A percentile compares a stretch with the other conserved stretches of the same genome.
These are phyloP conservation scores for Chaenocephalus aceratus DNA, from an alignment of 2,113 vertebrate genomes.

Conservation along the genomic window DNA sequence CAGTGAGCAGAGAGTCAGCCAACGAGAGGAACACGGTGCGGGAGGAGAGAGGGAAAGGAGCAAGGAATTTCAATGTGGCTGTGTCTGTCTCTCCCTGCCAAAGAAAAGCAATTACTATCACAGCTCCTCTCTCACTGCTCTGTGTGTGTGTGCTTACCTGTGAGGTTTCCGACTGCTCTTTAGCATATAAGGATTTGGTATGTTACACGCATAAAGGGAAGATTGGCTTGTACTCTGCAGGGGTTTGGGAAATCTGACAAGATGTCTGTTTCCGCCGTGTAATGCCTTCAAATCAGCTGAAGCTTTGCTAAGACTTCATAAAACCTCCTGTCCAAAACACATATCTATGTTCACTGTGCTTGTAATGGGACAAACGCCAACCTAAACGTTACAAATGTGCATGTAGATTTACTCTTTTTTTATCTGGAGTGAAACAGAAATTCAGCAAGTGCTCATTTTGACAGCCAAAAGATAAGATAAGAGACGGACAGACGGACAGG, in stretches of 20 bases:
- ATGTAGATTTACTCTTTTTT: not conserved
- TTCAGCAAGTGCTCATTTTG: not conserved
- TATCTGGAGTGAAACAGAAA: slow-evolving; percentile 7
- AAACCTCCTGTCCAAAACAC: slow-evolving; percentile 8
- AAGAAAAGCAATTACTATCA: slow-evolving; percentile 80
- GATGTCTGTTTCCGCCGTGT: slow-evolving; percentile 2
- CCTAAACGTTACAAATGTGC: not conserved
- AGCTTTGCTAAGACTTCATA: slow-evolving; percentile 13
- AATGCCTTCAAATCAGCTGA: slow-evolving; percentile 19
- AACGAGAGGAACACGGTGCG: slow-evolving; percentile 65
- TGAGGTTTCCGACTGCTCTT: slow-evolving; percentile 24
- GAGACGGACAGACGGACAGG: slow-evolving; percentile 14
- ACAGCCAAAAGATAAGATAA: not conserved
- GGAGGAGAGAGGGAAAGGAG: slow-evolving; percentile 71
- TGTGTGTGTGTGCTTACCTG: slow-evolving; percentile 25
- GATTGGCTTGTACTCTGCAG: slow-evolving; percentile 40
- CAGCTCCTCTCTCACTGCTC: slow-evolving; percentile 48
- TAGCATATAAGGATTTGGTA: slow-evolving; percentile 38
- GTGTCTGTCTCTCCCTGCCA: slow-evolving; percentile 73
- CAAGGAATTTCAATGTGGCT: slow-evolving; percentile 81
- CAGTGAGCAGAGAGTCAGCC: slow-evolving; percentile 71
- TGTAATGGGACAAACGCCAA: not conserved
- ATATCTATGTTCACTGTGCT: not conserved
- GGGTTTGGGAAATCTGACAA: slow-evolving; percentile 23
- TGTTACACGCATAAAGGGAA: slow-evolving; percentile 42